Percentiles rank a stretch among this genome's conserved stretches.
Evolutionary conservation across 2,113 vertebrate genomes (phyloP).

Genomic region (Falco punctatus): DNA sequence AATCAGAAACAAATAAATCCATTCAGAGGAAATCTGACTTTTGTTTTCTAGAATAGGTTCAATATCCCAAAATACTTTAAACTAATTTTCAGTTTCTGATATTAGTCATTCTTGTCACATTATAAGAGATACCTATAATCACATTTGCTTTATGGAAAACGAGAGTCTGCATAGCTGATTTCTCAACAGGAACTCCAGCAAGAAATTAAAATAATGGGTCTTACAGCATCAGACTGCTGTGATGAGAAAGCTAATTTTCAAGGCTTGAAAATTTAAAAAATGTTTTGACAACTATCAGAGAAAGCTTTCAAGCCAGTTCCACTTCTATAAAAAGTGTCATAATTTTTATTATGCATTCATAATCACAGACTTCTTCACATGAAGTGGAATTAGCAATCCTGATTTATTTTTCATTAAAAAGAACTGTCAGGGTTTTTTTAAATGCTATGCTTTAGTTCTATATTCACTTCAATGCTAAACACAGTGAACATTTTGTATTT

Average conservation of each 20-base stretch:
- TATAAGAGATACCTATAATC: constrained; percentile 31
- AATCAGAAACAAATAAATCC: neutral
- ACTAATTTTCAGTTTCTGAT: constrained; percentile 23
- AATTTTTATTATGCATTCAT: constrained; percentile 32
- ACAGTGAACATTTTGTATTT: neutral
- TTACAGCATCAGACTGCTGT: constrained; percentile 63
- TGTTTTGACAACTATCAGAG: constrained; percentile 75
- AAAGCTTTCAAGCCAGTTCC: constrained; percentile 71
- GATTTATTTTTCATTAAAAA: constrained; percentile 62
- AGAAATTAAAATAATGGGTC: constrained; percentile 74
- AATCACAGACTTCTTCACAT: constrained; percentile 48
- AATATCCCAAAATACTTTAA: neutral
- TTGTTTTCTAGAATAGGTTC: neutral
- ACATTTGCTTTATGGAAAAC: constrained; percentile 64
- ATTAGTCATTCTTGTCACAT: constrained; percentile 12
- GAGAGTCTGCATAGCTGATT: constrained; percentile 47
- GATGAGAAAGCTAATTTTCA: constrained; percentile 74
- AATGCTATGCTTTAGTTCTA: neutral
- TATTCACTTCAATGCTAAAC: constrained; percentile 6
- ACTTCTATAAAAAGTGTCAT: constrained; percentile 34
- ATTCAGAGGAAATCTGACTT: neutral
- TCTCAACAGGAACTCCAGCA: constrained; percentile 52
- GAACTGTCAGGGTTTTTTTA: neutral
- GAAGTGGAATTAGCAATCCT: constrained; percentile 51
- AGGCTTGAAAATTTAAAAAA: constrained; percentile 67